phyloP scores from a whole-genome alignment of 2,113 vertebrate genomes.

The Embiotoca jacksoni region DNA sequence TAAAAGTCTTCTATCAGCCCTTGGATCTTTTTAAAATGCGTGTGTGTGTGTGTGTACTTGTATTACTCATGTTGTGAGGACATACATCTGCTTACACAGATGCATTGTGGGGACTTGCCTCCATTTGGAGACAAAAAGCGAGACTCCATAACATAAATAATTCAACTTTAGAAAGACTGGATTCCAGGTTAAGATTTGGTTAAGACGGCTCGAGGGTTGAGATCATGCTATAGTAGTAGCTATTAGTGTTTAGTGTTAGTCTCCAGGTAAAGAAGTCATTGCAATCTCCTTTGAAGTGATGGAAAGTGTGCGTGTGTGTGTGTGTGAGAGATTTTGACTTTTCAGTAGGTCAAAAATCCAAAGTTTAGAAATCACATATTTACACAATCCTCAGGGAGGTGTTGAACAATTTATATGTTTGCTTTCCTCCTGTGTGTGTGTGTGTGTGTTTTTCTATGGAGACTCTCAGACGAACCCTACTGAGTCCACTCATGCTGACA shows the following conservation, averaged over 20 bases:
- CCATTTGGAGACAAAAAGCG: not conserved
- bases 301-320: not conserved
- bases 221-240: too few species aligned
- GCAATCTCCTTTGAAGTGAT: not conserved
- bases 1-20: slow-evolving; percentile 29
- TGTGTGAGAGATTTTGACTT: not conserved
- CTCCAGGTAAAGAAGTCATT: not conserved
- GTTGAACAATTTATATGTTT: slow-evolving; percentile 31
- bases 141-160: not conserved
- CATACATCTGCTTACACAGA: not conserved
- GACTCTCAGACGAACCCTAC: slow-evolving; percentile 23
- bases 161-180: not conserved
- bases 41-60: not conserved
- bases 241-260: too few species aligned
- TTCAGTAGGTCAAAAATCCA: too few species aligned
- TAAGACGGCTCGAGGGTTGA: too few species aligned
- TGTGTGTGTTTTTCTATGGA: not conserved
- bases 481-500: slow-evolving; percentile 58
- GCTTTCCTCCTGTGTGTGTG: not conserved
- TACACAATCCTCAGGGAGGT: slow-evolving; percentile 16
- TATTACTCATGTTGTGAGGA: not conserved
- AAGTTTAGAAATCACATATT: not conserved
- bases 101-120: not conserved
- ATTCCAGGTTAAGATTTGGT: too few species aligned
- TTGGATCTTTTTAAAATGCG: not conserved